Evolutionary conservation across 2,113 vertebrate genomes (phyloP), one percentile per base, ranked within the genome.

Genomic region (Hemicordylus capensis): DNA sequence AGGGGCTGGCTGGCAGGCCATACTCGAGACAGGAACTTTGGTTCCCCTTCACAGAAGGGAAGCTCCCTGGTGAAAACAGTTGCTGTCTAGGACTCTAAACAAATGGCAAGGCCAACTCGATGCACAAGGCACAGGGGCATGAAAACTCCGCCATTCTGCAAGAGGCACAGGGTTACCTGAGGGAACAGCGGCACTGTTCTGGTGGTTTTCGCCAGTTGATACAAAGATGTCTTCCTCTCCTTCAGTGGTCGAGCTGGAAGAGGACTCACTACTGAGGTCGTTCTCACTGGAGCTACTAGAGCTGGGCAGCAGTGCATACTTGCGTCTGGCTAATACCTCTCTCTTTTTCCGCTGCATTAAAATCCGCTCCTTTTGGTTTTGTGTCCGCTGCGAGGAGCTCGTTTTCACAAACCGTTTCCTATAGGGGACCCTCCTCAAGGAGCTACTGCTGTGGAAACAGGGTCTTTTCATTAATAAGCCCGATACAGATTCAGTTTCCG

Each of bases 271-370:
- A 78, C 97, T 99, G 87, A 98, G 96, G 91, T 99, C 99, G 19
- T 97, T 97, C 63, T 98, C 98, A 46, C 98, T 99, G 85, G 99
- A 99, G 93, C 98, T 99, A 95, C 98, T 99, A n/a, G 98, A 98
- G 93, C 98, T 99, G 88, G 98, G 97, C 1, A 99, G 96, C 11
- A 99, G 94, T 22, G 98, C 98, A 0, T 99, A 99, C 87, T 99
- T 99, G 76, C 97, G 97, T 51, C 97, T 96, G 67, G 98, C 98
- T 67, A 99, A 94, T 48, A 98, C 98, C 86, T 99, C 98, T 72
- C 98, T 96, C 92, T 99, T 99, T 89, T 99, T 98, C 88, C 98
- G 97, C 96, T 99, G 98, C 96, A 99, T 96, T 89, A 99, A 96
- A 90, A 99, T 96, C 58, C 98, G 95, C 81, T 99, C 98, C 89